A percentile compares a stretch with the other conserved stretches of the same genome.
These are phyloP conservation scores for Seriola quinqueradiata DNA, from an alignment of 2,113 vertebrate genomes.

Conservation along the genomic window DNA sequence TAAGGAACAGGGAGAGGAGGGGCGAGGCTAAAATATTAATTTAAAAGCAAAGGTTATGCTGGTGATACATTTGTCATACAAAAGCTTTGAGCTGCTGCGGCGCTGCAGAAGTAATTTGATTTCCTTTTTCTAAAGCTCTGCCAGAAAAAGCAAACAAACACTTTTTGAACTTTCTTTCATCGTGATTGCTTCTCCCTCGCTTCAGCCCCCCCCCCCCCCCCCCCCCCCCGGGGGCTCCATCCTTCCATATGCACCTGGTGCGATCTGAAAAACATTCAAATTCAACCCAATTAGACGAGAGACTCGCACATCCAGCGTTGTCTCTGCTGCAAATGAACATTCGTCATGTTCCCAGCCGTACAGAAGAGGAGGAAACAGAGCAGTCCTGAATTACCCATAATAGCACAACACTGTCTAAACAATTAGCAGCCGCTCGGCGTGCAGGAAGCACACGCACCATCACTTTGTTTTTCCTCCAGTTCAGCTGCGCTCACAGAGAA, in stretches of 20 bases:
- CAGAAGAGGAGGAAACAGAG: conserved; percentile 28
- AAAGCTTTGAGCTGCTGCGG: conserved; percentile 56
- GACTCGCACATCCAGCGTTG: conserved; percentile 59
- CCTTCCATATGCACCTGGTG: conserved; percentile 76
- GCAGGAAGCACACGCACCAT: conserved; percentile 9
- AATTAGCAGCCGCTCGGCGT: conserved; percentile 39
- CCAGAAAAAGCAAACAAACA: conserved; percentile 72
- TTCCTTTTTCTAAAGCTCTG: conserved; percentile 56
- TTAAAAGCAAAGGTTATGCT: conserved; percentile 73
- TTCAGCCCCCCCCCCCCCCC: conserved; percentile 9
- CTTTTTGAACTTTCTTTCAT: conserved; percentile 74
- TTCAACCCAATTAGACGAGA: conserved; percentile 75
- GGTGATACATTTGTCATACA: conserved; percentile 65
- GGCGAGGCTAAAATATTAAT: conserved; percentile 57
- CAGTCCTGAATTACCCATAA: conserved; percentile 44
- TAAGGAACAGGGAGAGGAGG: conserved; percentile 39
- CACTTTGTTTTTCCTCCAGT: conserved; percentile 31
- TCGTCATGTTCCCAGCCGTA: conserved; percentile 59
- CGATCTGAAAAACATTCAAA: conserved; percentile 73
- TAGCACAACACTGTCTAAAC: conserved; percentile 50
- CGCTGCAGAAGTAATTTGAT: conserved; percentile 67
- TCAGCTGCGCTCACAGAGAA: conserved; percentile 13
- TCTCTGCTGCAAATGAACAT: conserved; percentile 66
- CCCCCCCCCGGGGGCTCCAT: conserved; percentile 60
- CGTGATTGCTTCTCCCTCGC: conserved; percentile 55